Base-by-base conservation (phyloP, 2,113 vertebrate species). In the Engraulis encrasicolus region DNA sequence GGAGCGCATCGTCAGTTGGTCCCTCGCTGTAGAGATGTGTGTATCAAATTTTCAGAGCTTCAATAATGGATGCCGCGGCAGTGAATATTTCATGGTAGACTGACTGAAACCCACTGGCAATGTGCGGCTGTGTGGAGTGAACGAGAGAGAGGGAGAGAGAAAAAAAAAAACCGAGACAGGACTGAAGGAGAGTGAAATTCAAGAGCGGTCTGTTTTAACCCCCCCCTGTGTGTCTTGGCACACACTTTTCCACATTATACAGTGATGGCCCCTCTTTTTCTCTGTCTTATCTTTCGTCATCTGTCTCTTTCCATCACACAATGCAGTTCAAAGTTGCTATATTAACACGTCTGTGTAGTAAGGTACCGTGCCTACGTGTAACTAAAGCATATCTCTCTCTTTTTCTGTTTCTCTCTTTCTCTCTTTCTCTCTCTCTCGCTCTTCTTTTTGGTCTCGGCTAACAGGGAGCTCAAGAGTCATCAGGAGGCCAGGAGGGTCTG, bases 71-170 rank as follows among this genome's bases (percentile, higher is more conserved):
- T 94, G 90, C 86, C 88, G 89, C 90, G 90, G 89, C 87, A 86
- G 91, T 94, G 91, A 94, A 95, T 95, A 93, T 91, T 94, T 94
- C 90, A 95, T 93, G 91, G 86, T 91, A 31, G 83, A 89, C 89
- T 91, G 91, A 91, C 87, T 91, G 84, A 90, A 91, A 93, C 92
- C 89, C 90, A 86, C 86, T 85, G 81, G 85, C 91, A 90, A 87
- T 86, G 86, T 89, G 89, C n/a, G 92, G 91, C 92, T 86, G 90
- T 90, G 86, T 84, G 88, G 91, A 83, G 85, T 54, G 85, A 78
- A 78, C 23, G 78, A 85, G 80, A 87, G 80, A 40, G 79, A 87
- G 81, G 50, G 81, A 79, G 80, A 52, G 79, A 66, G 17, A 14
- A 82, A 86, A 85, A 20, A 82, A n/a, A 31, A 37, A 52, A 86